Evolutionary conservation across 2,113 vertebrate genomes (phyloP).

Genomic region (Epinephelus lanceolatus): DNA sequence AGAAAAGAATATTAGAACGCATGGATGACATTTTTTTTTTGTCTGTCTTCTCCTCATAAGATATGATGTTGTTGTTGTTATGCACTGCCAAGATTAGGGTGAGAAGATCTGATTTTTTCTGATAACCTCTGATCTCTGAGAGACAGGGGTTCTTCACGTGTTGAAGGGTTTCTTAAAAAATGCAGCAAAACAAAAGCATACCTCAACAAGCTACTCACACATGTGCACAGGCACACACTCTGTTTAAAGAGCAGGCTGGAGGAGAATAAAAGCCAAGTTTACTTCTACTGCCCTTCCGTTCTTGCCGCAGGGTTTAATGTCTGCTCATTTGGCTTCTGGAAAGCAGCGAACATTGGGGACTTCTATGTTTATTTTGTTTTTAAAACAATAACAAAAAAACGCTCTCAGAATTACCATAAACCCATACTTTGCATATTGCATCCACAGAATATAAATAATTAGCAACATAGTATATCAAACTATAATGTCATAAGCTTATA

Average conservation of each 20-base stretch:
- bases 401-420: too few species aligned
- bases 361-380: not conserved
- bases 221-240: not conserved
- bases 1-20: conserved; percentile 49
- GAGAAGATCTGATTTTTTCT: conserved; percentile 20
- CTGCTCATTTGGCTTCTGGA: not conserved
- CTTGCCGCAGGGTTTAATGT: not conserved
- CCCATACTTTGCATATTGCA: too few species aligned
- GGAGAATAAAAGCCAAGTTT: not conserved
- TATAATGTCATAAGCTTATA: too few species aligned
- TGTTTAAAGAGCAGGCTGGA: not conserved
- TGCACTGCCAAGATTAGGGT: conserved; percentile 2
- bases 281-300: not conserved
- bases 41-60: not conserved
- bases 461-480: too few species aligned
- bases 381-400: not conserved
- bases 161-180: not conserved
- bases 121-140: conserved; percentile 6
- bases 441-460: too few species aligned
- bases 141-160: not conserved
- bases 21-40: not conserved
- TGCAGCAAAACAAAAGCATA: not conserved
- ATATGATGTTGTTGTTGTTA: conserved; percentile 6
- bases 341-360: not conserved
- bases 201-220: not conserved